Evolutionary conservation across 2,888 invertebrate species (phyloP).

Genomic region (Yponomeuta evonymella): DNA sequence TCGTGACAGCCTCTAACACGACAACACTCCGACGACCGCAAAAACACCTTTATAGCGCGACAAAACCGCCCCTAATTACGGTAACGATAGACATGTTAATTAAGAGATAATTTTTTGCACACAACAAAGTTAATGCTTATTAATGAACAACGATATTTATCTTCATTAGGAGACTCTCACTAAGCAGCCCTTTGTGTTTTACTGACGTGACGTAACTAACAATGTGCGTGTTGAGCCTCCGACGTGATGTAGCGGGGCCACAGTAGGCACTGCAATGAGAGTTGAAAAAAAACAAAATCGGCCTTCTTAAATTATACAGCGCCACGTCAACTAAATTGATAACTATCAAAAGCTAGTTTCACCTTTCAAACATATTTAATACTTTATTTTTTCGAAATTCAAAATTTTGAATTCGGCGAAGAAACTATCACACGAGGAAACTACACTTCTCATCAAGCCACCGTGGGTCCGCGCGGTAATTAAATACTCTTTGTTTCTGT

Average conservation of each 20-base stretch:
- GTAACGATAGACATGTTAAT: conserved; percentile 3
- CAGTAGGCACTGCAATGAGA: background rate
- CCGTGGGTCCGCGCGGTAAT: too few relatives aligned
- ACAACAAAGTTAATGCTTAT: conserved; percentile 61
- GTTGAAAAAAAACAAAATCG: too few relatives aligned
- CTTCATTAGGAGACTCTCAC: conserved; percentile 71
- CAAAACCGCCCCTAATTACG: background rate
- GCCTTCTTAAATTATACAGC: too few relatives aligned
- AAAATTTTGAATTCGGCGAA: too few relatives aligned
- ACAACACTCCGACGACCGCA: conserved; percentile 32
- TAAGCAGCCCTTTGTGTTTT: conserved; percentile 67
- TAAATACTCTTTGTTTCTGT: too few relatives aligned
- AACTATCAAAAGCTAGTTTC: too few relatives aligned
- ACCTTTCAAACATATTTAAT: too few relatives aligned
- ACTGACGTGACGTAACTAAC: conserved; percentile 54
- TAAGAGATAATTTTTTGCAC: conserved; percentile 9
- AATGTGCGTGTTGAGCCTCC: conserved; percentile 10
- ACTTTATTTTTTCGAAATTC: too few relatives aligned
- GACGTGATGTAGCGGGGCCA: background rate
- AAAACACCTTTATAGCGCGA: conserved; percentile 49
- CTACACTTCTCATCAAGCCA: too few relatives aligned
- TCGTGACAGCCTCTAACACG: too few relatives aligned
- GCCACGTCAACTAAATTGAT: too few relatives aligned
- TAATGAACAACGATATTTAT: conserved; percentile 71
- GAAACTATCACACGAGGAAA: too few relatives aligned